Evolutionary conservation across 1,140 invertebrate species (phyloP).

Genomic region (Agrypnia vestita): DNA sequence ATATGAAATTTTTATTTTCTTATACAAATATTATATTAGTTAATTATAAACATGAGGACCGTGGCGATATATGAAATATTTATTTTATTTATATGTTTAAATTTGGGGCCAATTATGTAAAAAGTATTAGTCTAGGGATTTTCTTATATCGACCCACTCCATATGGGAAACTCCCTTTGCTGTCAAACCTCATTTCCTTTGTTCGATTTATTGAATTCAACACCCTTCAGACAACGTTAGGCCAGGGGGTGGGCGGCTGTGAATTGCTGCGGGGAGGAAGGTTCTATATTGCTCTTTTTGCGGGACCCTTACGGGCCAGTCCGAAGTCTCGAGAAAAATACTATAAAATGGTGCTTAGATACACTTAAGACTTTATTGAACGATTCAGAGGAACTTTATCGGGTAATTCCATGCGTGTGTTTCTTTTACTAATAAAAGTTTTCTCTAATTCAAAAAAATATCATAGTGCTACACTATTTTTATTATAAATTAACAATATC

Average conservation of each 20-base stretch:
- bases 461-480: too few species aligned
- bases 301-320: constrained; percentile 20
- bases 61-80: too few species aligned
- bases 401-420: too few species aligned
- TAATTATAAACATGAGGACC: too few species aligned
- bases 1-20: too few species aligned
- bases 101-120: constrained; percentile 33
- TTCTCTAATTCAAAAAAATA: too few species aligned
- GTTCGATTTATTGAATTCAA: constrained; percentile 59
- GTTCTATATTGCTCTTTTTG: constrained; percentile 54
- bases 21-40: too few species aligned
- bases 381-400: neutral
- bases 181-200: constrained; percentile 59
- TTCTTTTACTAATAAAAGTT: too few species aligned
- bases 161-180: constrained; percentile 47
- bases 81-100: neutral
- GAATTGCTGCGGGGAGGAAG: constrained; percentile 1
- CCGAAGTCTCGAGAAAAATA: neutral
- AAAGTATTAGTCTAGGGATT: constrained; percentile 41
- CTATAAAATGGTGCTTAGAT: neutral
- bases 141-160: constrained; percentile 43
- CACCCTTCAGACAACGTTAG: constrained; percentile 36
- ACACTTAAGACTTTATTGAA: neutral
- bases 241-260: constrained; percentile 1
- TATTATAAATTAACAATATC: too few species aligned